Evolutionary conservation across 2,888 invertebrate species (phyloP).

Genomic region (Himalopsyche tibetana): DNA sequence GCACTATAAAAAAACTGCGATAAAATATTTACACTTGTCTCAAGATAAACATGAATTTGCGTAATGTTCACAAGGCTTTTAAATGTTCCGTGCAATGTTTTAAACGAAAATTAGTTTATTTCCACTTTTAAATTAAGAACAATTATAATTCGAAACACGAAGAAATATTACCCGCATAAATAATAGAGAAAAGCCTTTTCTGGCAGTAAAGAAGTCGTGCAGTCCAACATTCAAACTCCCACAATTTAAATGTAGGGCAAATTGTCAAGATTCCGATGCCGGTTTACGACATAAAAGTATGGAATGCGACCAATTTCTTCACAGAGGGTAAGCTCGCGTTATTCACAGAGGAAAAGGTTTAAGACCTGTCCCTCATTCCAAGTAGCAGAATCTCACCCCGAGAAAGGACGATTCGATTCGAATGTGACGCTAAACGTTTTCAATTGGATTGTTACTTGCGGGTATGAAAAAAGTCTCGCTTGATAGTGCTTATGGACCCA

Average conservation of each 20-base stretch:
- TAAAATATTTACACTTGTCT: too few species aligned
- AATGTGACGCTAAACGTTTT: conserved; percentile 21
- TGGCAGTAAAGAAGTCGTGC: conserved; percentile 27
- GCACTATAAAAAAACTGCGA: too few species aligned
- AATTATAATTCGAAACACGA: background rate
- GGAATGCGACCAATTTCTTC: conserved; percentile 62
- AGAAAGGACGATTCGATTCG: background rate
- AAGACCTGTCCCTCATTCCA: background rate
- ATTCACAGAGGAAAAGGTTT: conserved; percentile 22
- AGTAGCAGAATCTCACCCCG: background rate
- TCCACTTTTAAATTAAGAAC: background rate
- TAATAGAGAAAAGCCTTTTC: conserved; percentile 1
- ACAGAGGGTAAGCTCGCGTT: conserved; percentile 33
- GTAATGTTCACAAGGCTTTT: too few species aligned
- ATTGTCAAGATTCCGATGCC: conserved; percentile 56
- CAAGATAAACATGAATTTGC: too few species aligned
- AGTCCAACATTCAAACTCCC: conserved; percentile 27
- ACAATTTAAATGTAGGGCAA: conserved; percentile 59
- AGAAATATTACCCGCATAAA: conserved; percentile 23
- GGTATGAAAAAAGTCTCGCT: background rate
- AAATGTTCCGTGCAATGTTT: too few species aligned
- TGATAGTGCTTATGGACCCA: conserved; percentile 1
- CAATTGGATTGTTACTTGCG: background rate
- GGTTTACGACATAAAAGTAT: conserved; percentile 58
- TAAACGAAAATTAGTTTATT: too few species aligned